These are phyloP conservation scores for Achatina immaculata DNA, from an alignment of 1,140 invertebrate species.

Conservation along the genomic window DNA sequence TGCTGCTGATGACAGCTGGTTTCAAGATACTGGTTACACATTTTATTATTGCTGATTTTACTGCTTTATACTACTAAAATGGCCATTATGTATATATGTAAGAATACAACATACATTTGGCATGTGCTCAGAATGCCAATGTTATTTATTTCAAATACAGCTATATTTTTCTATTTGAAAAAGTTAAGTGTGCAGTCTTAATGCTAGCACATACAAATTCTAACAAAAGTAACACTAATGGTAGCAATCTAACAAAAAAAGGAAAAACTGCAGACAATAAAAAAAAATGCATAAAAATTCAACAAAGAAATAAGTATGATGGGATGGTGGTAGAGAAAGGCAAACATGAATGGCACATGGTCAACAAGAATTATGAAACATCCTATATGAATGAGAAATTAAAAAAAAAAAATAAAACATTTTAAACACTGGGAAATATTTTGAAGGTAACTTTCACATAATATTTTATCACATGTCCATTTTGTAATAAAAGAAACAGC, in stretches of 20 bases:
- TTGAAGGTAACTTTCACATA: not conserved
- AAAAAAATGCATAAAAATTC: not conserved
- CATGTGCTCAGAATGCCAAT: no score
- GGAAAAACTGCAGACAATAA: no score
- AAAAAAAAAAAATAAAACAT: slow-evolving; percentile 16
- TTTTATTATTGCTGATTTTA: no score
- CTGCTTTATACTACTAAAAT: no score
- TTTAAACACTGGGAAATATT: no score
- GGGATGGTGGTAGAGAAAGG: not conserved
- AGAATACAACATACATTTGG: no score
- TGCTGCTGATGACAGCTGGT: no score
- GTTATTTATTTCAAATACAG: no score
- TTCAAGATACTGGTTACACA: no score
- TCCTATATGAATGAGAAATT: not conserved
- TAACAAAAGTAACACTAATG: not conserved
- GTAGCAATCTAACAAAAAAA: not conserved
- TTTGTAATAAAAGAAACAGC: not conserved
- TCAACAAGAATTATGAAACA: not conserved
- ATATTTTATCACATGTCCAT: not conserved
- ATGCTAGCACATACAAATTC: not conserved
- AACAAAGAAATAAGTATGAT: not conserved
- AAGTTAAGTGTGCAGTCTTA: not conserved
- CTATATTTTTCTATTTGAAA: slow-evolving; percentile 2
- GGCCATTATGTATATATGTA: no score
- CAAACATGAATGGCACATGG: not conserved